These are phyloP conservation scores for Herminia tarsipennalis DNA, from an alignment of 2,888 invertebrate species.

Conservation along the genomic window DNA sequence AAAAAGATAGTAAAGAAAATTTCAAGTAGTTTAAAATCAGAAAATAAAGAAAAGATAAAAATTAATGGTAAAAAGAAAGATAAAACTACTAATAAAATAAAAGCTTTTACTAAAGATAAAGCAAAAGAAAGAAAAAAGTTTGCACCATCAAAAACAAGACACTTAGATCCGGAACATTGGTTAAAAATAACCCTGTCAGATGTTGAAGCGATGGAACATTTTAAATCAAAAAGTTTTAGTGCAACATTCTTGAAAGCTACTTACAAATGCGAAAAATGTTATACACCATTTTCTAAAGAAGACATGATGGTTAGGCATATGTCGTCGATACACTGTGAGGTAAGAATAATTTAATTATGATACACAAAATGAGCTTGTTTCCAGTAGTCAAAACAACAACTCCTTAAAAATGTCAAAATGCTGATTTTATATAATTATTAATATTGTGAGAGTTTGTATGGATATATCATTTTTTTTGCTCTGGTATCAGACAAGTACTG, in stretches of 20 bases:
- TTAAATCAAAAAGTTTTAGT: conserved; percentile 54
- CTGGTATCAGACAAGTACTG: too few species aligned
- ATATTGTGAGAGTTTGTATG: too few species aligned
- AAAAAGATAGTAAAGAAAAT: too few species aligned
- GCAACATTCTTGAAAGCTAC: conserved; percentile 59
- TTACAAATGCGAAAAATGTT: conserved; percentile 64
- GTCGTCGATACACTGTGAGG: conserved; percentile 64
- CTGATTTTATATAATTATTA: too few species aligned
- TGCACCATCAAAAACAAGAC: conserved; percentile 2
- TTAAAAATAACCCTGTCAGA: conserved; percentile 61
- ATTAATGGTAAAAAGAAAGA: not conserved
- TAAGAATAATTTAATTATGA: conserved; percentile 29
- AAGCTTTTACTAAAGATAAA: conserved; percentile 1
- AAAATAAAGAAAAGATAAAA: not conserved
- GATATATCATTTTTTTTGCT: too few species aligned
- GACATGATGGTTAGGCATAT: conserved; percentile 66
- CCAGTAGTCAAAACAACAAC: too few species aligned
- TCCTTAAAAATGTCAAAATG: too few species aligned
- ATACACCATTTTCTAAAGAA: conserved; percentile 66
- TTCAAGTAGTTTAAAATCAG: too few species aligned
- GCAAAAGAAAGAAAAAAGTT: not conserved
- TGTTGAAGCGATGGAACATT: conserved; percentile 66
- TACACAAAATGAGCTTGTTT: too few species aligned
- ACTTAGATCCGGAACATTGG: conserved; percentile 61
- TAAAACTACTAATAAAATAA: not conserved